Conservation (phyloP, 1,140 invertebrate species). For the Eulimnadia texana region DNA sequence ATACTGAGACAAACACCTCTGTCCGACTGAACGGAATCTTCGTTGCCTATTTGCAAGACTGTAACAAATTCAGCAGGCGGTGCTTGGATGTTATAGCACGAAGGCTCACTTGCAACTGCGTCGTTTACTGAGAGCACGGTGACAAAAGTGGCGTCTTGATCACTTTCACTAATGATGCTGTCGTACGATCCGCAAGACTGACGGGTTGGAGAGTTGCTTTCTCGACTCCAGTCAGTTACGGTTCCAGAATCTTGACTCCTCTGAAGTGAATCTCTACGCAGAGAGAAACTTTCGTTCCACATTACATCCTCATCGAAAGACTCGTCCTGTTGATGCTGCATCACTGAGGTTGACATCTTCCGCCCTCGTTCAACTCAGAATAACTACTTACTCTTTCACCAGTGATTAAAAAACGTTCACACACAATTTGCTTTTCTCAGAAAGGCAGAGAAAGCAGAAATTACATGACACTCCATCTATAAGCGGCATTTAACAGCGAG, state of each 20-base stretch:
- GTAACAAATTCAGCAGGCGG: slow-evolving; percentile 30
- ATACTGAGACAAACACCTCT: not conserved
- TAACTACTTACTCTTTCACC: not conserved
- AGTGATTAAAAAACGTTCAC: not conserved
- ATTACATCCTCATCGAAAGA: not conserved
- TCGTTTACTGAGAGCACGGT: slow-evolving; percentile 50
- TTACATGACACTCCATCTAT: too few relatives aligned
- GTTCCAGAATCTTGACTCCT: slow-evolving; percentile 26
- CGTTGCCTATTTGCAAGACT: slow-evolving; percentile 32
- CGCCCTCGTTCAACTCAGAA: not conserved
- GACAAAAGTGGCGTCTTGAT: slow-evolving; percentile 37
- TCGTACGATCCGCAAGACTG: slow-evolving; percentile 5
- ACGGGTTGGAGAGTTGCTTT: slow-evolving; percentile 17
- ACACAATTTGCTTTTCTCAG: too few relatives aligned
- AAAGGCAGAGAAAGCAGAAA: too few relatives aligned
- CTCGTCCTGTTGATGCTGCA: not conserved
- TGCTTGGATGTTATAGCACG: not conserved
- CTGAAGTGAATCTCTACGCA: slow-evolving; percentile 12
- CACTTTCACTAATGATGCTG: not conserved
- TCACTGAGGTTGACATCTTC: not conserved
- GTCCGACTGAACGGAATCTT: slow-evolving; percentile 27
- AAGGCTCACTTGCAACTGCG: slow-evolving; percentile 4
- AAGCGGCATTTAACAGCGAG: too few relatives aligned
- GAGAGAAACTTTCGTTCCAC: not conserved
- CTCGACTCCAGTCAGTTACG: slow-evolving; percentile 24